Percentiles rank a stretch among this genome's conserved stretches.
Conservation (phyloP, 2,888 invertebrate species). For the Silvanus unidentatus region DNA sequence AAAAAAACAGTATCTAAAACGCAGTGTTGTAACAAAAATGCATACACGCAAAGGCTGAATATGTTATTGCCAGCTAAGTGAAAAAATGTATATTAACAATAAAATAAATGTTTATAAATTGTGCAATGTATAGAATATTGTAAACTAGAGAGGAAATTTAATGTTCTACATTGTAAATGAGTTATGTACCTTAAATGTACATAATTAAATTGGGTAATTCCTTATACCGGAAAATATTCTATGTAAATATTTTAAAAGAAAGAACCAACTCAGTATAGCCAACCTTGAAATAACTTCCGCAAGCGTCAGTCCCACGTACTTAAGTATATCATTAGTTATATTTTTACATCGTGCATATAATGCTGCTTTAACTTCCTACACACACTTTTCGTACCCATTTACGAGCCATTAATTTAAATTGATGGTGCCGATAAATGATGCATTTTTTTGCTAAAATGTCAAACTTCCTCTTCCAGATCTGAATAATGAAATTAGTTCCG, state of each 20-base stretch:
- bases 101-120: too few species aligned
- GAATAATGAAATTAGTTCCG: conserved; percentile 52
- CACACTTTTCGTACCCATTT: too few species aligned
- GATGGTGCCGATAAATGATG: too few species aligned
- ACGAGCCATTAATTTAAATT: too few species aligned
- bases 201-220: background rate
- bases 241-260: conserved; percentile 31
- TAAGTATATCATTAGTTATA: conserved; percentile 1
- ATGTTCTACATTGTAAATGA: background rate
- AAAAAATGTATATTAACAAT: too few species aligned
- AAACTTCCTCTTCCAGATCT: conserved; percentile 17
- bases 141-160: too few species aligned
- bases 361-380: too few species aligned
- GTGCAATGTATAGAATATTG: too few species aligned
- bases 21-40: too few species aligned
- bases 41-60: too few species aligned
- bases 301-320: conserved; percentile 29
- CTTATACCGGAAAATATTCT: conserved; percentile 28
- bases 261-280: conserved; percentile 12
- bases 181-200: background rate
- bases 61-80: too few species aligned
- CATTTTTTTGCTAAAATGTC: background rate
- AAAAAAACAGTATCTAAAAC: too few species aligned
- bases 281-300: conserved; percentile 33
- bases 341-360: background rate